Evolutionary conservation across 2,888 invertebrate genomes (phyloP), one percentile per base, ranked within the genome.

Genomic region (Eremobia ochroleuca): DNA sequence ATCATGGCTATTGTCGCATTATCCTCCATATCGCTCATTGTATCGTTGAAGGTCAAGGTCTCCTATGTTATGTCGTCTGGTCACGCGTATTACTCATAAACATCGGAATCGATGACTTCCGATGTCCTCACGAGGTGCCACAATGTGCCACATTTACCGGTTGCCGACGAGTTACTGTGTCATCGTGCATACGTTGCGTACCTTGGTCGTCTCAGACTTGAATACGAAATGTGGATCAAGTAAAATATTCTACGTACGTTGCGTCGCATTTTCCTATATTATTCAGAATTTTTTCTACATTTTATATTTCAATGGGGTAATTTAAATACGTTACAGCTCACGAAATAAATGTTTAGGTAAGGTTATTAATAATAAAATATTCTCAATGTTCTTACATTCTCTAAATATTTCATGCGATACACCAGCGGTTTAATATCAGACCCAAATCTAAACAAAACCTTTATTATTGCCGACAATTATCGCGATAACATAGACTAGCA

Each of bases 21-120:
- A 71, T 85, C 71, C 68, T 72, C 71, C 62, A 70, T 61, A 61
- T 18, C 79, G 69, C 69, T 58, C 85, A 81, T 65, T 72, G 61
- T 73, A 21, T 74, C n/a, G n/a, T 37, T 43, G 76, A 76, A 83
- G 83, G 83, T n/a, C 82, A 70, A 67, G 82, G 85, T 37, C 25
- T n/a, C 58, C 25, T 15, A 49, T 55, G 43, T 49, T 34, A 46
- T 55, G 43, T 65, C 61, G 65, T 66, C 69, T 81, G 76, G 66
- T 85, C 82, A 85, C 85, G 82, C 69, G 69, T 40, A 73, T 83
- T 85, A 83, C 70, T 83, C 85, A 85, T 70, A 62, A 49, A 58
- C 18, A 85, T 81, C 66, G 70, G 73, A 85, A 70, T 73, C 61
- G 40, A 55, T 58, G 52, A 85, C 69, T 81, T 73, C 80, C 65